Evolutionary conservation across 1,140 invertebrate species (phyloP).

Genomic region (Oreohelix idahoensis): DNA sequence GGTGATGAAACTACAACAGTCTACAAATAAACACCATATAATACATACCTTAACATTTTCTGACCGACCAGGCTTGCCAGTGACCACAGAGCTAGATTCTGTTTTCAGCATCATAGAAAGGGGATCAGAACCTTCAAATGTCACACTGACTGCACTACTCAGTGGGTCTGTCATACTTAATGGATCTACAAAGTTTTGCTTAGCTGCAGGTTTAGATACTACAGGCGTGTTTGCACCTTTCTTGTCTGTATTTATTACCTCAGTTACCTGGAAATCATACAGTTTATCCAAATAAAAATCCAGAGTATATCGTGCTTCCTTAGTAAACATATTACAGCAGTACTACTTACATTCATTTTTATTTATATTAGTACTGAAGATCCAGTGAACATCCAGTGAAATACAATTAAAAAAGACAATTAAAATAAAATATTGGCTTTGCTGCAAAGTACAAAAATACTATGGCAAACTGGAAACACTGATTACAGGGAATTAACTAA

Average conservation of each 20-base stretch:
- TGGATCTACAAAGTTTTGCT: constrained; percentile 75
- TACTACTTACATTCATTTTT: too few relatives aligned
- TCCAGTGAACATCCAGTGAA: too few relatives aligned
- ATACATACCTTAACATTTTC: constrained; percentile 40
- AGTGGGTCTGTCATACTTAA: constrained; percentile 73
- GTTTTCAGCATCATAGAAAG: constrained; percentile 60
- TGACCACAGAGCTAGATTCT: constrained; percentile 48
- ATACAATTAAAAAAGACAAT: too few relatives aligned
- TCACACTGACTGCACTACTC: constrained; percentile 72
- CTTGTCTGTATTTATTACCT: constrained; percentile 63
- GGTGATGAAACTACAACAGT: not conserved
- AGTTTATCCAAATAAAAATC: not conserved
- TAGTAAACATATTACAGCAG: too few relatives aligned
- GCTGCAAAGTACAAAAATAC: too few relatives aligned
- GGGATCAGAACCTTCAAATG: constrained; percentile 75
- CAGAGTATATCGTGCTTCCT: not conserved
- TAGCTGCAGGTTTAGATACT: constrained; percentile 34
- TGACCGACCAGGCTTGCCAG: constrained; percentile 17
- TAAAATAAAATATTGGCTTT: too few relatives aligned
- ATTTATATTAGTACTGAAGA: too few relatives aligned
- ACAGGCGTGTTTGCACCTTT: constrained; percentile 50
- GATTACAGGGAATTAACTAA: too few relatives aligned
- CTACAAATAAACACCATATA: not conserved
- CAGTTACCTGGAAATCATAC: constrained; percentile 68
- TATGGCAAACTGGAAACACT: too few relatives aligned